Evolutionary conservation across 2,797 vertebrate species (phyloP), one percentile per base, ranked within the genome.

Genomic region (Manis crassicaudata): DNA sequence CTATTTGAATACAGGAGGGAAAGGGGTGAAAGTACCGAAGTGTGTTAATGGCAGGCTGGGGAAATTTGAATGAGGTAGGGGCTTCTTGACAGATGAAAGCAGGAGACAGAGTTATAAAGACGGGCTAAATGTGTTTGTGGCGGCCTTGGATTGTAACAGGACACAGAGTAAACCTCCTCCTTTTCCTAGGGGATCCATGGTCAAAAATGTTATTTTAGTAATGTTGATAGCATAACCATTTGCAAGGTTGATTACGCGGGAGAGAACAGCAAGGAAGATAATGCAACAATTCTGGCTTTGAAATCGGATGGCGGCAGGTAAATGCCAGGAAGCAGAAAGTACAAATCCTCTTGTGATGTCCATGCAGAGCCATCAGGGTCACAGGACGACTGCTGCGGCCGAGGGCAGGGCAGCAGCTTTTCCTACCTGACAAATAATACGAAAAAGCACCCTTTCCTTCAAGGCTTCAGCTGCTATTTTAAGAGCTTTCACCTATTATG

Each of bases 361-460:
- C 25, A 4, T 10, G 7, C 0, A 5, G 7, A n/a, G 5, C 37
- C 40, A 25, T 54, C 13, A 52, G 25, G 12, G 27, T 18, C 1
- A 7, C 35, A 0, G 2, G 3, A 21, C 17, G 37, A 68, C 12
- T 93, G 21, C 37, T 77, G 32, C 25, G 70, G 3, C 16, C 37
- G 52, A 52, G 23, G 5, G 37, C 21, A 20, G 60, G 23, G 25
- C 21, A 14, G 11, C 8, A 35, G 14, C 2, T 62, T 82, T 85
- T 67, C 52, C 62, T 77, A 32, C 43, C 11, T 52, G 67, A 21
- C 17, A 63, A 81, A 52, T 52, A 54, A n/a, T 25, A 16, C 11
- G 43, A 14, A 60, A 67, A 54, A 8, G 10, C 12, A 27, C 25
- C 5, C 6, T 68, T 52, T 60, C n/a, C 46, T 35, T 92, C 40